phyloP scores from a whole-genome alignment of 1,140 invertebrate species.

The Drosophila simulans region DNA sequence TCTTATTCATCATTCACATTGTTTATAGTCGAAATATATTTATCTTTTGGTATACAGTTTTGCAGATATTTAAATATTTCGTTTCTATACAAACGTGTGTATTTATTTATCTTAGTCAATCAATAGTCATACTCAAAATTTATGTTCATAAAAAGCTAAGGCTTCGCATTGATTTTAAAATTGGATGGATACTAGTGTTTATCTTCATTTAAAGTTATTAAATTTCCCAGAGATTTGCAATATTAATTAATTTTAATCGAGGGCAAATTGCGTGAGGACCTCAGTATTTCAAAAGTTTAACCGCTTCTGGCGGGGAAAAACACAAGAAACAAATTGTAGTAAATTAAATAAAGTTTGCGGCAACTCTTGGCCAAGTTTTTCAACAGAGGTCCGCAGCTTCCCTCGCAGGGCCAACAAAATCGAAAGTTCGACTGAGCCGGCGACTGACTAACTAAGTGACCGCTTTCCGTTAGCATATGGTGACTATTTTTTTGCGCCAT shows the following conservation, averaged over 20 bases:
- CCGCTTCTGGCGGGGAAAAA: slow-evolving; percentile 9
- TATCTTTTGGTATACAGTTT: not conserved
- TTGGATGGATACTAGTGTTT: too few species aligned
- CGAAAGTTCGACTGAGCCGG: slow-evolving; percentile 48
- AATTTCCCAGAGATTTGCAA: not conserved
- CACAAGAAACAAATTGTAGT: slow-evolving; percentile 12
- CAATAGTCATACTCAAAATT: too few species aligned
- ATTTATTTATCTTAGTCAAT: too few species aligned
- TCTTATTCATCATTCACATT: not conserved
- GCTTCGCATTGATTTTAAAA: too few species aligned
- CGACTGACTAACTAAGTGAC: slow-evolving; percentile 29
- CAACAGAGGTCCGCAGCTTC: slow-evolving; percentile 15
- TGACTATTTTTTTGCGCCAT: slow-evolving; percentile 14
- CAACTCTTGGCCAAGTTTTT: slow-evolving; percentile 42
- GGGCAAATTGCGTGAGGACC: not conserved
- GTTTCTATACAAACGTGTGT: not conserved
- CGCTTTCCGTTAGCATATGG: slow-evolving; percentile 25
- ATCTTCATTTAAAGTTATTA: not conserved
- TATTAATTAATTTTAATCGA: slow-evolving; percentile 29
- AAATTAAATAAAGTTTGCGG: slow-evolving; percentile 43
- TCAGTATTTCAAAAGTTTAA: not conserved
- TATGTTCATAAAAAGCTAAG: too few species aligned
- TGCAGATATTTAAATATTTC: too few species aligned
- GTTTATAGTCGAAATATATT: not conserved
- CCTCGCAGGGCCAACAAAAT: slow-evolving; percentile 37